phyloP scores from a whole-genome alignment of 2,797 vertebrate species.

The Neostethus bicornis region DNA sequence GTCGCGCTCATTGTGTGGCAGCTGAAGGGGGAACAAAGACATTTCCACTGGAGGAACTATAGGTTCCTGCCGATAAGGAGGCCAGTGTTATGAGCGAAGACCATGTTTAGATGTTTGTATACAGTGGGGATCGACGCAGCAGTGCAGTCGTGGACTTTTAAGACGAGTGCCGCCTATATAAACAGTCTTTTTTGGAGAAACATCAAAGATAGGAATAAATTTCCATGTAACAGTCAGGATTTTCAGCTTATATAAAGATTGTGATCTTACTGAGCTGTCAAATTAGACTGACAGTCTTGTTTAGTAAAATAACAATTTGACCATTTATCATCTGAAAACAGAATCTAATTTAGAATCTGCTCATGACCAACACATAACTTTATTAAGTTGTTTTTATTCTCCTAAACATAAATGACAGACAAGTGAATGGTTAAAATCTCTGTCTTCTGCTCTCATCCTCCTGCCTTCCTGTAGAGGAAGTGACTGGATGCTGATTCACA shows the following conservation, averaged over 20 bases:
- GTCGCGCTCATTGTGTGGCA: constrained; percentile 81
- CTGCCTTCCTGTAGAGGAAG: constrained; percentile 1
- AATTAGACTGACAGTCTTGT: constrained; percentile 6
- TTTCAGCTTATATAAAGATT: constrained; percentile 28
- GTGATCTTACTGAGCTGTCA: constrained; percentile 18
- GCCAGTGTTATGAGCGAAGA: constrained; percentile 64
- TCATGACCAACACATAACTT: no score
- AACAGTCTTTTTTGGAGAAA: constrained; percentile 74
- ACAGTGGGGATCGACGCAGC: constrained; percentile 59
- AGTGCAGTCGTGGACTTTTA: constrained; percentile 68
- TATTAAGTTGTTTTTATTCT: no score
- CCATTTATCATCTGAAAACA: not conserved
- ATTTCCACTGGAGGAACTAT: constrained; percentile 85
- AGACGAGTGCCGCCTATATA: constrained; percentile 78
- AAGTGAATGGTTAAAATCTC: not conserved
- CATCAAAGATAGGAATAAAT: constrained; percentile 76
- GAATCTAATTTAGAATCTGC: not conserved
- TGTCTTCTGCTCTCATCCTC: not conserved
- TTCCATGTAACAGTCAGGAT: constrained; percentile 66
- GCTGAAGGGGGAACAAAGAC: constrained; percentile 81
- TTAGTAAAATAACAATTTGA: constrained; percentile 18
- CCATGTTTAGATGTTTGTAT: constrained; percentile 79
- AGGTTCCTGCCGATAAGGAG: constrained; percentile 87
- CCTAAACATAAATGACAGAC: not conserved
- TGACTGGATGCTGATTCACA: constrained; percentile 30